phyloP scores from a whole-genome alignment of 2,797 vertebrate species.

The Hafferia zeledoni region DNA sequence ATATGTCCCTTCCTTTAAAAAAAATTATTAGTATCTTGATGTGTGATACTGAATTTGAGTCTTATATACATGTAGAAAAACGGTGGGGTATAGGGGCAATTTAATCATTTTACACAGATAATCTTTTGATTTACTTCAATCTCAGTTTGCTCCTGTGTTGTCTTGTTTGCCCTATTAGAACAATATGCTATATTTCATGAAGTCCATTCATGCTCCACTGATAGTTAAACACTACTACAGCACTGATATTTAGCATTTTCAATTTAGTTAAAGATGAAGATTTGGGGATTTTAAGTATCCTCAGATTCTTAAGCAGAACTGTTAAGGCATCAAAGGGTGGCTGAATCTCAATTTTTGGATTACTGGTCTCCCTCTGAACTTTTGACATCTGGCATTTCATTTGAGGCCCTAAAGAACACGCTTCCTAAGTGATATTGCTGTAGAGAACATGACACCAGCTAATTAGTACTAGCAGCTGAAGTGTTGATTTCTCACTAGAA shows the following conservation, averaged over 20 bases:
- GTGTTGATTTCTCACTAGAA: conserved; percentile 22
- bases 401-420: rapidly evolving
- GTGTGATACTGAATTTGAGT: background rate
- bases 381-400: conserved; percentile 17
- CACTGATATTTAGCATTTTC: conserved; percentile 28
- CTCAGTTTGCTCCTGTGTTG: background rate
- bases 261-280: conserved; percentile 1
- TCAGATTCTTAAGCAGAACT: background rate
- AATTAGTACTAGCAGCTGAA: conserved; percentile 37
- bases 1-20: background rate
- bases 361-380: background rate
- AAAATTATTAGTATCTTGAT: background rate
- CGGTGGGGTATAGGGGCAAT: background rate
- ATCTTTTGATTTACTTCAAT: background rate
- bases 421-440: background rate
- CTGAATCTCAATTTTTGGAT: conserved; percentile 8
- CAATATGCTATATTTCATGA: background rate
- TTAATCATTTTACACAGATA: background rate
- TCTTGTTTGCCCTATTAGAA: background rate
- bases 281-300: background rate
- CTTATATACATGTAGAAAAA: background rate
- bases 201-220: background rate
- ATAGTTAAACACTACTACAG: background rate
- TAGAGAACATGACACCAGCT: background rate
- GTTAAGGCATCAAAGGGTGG: background rate